Base-by-base conservation (phyloP, 2,888 invertebrate genomes). In the Tribolium freemani region DNA sequence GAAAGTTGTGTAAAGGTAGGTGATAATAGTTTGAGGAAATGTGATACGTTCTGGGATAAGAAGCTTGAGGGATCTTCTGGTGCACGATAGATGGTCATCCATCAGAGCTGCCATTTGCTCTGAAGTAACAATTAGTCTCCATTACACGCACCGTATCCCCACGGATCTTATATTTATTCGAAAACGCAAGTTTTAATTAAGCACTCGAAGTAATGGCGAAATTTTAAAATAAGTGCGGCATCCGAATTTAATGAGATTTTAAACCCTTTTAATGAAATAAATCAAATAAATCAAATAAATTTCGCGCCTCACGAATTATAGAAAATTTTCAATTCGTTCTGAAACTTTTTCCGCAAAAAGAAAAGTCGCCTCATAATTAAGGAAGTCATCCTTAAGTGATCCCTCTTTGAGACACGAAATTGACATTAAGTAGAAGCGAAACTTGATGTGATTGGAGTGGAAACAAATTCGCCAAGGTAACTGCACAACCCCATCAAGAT, bases 81-180 rank as follows among this genome's bases (percentile, higher is more conserved):
- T 30, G 54, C 78, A 78, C 78, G 78, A 74, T 64, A 78, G 71
- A 56, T 68, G 74, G 73, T 74, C 77, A 80, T 80, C 78, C 77
- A 78, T 80, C 78, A 80, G 74, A 50, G 13, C 77, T 77, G 80
- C 76, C 77, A 77, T 74, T 74, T 69, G 63, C 71, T 63, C 72
- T 71, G 72, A 78, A 74, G 76, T 75, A 77, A 75, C 78, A 79
- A 80, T 80, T 80, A 80, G 79, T 80, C 77, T 77, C 77, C 72
- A 78, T 79, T 78, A 76, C 78, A 77, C 74, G 77, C 76, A 77
- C 76, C 73, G 70, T 67, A 70, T 67, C 68, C 64, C 21, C 53
- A 60, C 53, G 53, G 50, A 21, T 69, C 51, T 21, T 61, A 20
- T 44, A 38, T 60, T 60, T 69, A 60, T 44, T 5, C 44, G 13